Evolutionary conservation across 2,797 vertebrate genomes (phyloP).

Genomic region (Petrocephalus schoutedeni): DNA sequence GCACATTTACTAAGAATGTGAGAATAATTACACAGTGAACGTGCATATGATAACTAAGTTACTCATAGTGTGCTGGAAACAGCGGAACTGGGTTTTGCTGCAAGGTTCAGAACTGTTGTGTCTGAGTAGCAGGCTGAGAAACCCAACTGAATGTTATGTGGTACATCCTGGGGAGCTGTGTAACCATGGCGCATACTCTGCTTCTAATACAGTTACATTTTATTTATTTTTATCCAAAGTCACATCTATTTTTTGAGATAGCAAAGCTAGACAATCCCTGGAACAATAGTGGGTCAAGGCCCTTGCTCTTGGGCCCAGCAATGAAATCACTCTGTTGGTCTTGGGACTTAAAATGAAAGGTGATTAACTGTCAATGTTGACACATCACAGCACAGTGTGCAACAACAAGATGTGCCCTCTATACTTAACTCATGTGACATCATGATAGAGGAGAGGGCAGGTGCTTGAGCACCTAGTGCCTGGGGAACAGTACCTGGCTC

Average conservation of each 20-base stretch:
- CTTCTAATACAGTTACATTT: not conserved
- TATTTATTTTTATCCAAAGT: not conserved
- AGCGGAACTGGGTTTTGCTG: not conserved
- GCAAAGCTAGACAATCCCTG: not conserved
- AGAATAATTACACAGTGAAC: not conserved
- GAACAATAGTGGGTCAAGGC: not conserved
- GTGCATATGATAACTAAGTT: not conserved
- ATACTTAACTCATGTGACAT: no score
- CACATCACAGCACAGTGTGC: no score
- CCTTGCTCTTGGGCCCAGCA: not conserved
- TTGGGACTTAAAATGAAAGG: not conserved
- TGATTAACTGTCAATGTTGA: no score
- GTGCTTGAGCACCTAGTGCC: no score
- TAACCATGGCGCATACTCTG: not conserved
- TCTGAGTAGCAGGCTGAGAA: not conserved
- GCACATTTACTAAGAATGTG: not conserved
- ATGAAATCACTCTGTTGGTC: not conserved
- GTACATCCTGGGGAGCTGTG: not conserved
- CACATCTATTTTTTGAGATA: not conserved
- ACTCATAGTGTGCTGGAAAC: not conserved
- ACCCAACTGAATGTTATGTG: not conserved
- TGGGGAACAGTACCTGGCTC: no score
- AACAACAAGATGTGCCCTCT: no score
- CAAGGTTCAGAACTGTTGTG: not conserved
- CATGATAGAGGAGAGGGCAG: no score